Evolutionary conservation across 64 coral and sea anemone genomes (phyloP).

Genomic region (Porites australiensis): DNA sequence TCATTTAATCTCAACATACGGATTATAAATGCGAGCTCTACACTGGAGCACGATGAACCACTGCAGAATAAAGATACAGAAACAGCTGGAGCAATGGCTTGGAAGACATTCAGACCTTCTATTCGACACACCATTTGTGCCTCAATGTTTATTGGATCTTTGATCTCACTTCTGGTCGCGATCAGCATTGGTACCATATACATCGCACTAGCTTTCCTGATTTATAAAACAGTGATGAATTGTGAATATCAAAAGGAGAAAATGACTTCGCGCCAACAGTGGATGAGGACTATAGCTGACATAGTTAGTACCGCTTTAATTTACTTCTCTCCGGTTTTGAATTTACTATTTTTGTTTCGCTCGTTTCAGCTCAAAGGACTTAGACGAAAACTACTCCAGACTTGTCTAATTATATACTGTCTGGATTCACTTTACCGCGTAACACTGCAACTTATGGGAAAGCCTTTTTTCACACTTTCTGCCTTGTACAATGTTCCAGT

Average conservation of each 20-base stretch:
- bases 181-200: neutral
- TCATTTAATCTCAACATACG: neutral
- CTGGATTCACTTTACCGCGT: neutral
- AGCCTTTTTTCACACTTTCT: neutral
- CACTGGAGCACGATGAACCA: neutral
- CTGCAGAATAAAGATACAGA: neutral
- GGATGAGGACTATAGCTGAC: neutral
- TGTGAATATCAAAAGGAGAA: neutral
- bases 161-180: neutral
- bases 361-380: neutral
- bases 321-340: neutral
- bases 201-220: neutral
- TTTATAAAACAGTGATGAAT: neutral
- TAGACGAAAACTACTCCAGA: neutral
- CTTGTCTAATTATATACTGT: neutral
- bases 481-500: neutral
- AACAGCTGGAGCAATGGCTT: neutral
- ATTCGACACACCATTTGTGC: neutral
- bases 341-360: neutral
- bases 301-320: neutral
- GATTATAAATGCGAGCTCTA: neutral
- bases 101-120: neutral
- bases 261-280: neutral
- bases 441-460: neutral
- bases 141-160: slow-evolving; percentile 19